A percentile compares a stretch with the other conserved stretches of the same genome.
phyloP scores from a whole-genome alignment of 2,888 invertebrate species.

The Odontomyia ornata region DNA sequence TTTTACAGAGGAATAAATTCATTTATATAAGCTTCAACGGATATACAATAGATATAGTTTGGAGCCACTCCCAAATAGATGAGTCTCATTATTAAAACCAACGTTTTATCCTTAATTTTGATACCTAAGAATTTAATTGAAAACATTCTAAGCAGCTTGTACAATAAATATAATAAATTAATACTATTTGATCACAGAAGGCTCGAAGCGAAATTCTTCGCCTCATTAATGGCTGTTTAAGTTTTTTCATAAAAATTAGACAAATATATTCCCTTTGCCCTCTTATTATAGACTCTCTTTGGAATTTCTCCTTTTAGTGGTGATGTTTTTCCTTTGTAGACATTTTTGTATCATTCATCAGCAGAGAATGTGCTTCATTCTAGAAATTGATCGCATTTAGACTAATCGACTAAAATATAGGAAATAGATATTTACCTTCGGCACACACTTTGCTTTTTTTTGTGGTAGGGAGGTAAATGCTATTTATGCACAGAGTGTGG shows the following conservation, averaged over 20 bases:
- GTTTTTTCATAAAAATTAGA: constrained; percentile 72
- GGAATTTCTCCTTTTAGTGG: constrained; percentile 70
- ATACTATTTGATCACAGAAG: constrained; percentile 45
- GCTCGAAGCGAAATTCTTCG: constrained; percentile 66
- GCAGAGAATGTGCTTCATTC: constrained; percentile 72
- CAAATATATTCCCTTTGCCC: constrained; percentile 70
- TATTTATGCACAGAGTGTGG: too few species aligned
- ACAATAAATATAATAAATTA: constrained; percentile 15
- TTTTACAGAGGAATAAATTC: too few species aligned
- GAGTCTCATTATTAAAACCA: too few species aligned
- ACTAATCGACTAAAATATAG: too few species aligned
- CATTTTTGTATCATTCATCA: constrained; percentile 71
- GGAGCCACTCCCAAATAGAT: too few species aligned
- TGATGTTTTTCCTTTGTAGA: constrained; percentile 68
- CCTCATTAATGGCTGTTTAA: constrained; percentile 69
- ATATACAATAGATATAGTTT: too few species aligned
- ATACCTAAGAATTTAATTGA: too few species aligned
- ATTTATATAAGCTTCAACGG: too few species aligned
- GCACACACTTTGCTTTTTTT: too few species aligned
- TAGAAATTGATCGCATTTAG: constrained; percentile 57
- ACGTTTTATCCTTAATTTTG: too few species aligned
- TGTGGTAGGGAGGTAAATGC: too few species aligned
- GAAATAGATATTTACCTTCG: too few species aligned
- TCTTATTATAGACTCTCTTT: constrained; percentile 72
- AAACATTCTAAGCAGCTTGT: neutral